Conservation (phyloP, 1,140 invertebrate species). For the Catajapyx aquilonaris region DNA sequence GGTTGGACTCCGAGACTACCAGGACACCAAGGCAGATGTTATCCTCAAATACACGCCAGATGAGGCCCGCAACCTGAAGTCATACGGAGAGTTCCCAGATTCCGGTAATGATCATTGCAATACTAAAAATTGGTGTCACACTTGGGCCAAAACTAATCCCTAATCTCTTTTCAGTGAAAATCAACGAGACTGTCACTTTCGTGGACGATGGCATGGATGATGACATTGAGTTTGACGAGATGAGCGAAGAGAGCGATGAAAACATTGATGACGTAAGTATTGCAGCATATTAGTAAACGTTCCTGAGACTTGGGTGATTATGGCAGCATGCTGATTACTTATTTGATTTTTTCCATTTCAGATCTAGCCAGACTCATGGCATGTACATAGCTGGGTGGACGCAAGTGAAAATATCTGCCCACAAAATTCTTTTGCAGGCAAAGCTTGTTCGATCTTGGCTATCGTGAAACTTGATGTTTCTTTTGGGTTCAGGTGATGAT, state of each 20-base stretch:
- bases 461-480: too few species aligned
- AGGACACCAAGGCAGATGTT: conserved; percentile 98
- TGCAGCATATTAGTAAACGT: background rate
- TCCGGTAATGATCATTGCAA: conserved; percentile 33
- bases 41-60: conserved; percentile 98
- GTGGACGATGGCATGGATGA: conserved; percentile 84
- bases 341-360: too few species aligned
- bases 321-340: too few species aligned
- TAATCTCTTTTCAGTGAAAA: conserved; percentile 39
- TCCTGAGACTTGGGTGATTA: too few species aligned
- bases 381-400: too few species aligned
- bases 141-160: too few species aligned
- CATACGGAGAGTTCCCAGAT: conserved; percentile 97
- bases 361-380: too few species aligned
- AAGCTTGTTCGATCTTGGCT: too few species aligned
- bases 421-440: too few species aligned
- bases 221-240: conserved; percentile 81
- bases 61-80: conserved; percentile 96
- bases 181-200: conserved; percentile 84
- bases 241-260: conserved; percentile 57
- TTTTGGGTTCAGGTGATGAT: too few species aligned
- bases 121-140: too few species aligned
- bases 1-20: conserved; percentile 90
- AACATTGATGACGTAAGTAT: conserved; percentile 26
- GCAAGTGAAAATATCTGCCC: too few species aligned